A percentile compares a stretch with the other conserved stretches of the same genome.
Evolutionary conservation across 2,888 invertebrate species (phyloP).

Genomic region (Silvanus unidentatus): DNA sequence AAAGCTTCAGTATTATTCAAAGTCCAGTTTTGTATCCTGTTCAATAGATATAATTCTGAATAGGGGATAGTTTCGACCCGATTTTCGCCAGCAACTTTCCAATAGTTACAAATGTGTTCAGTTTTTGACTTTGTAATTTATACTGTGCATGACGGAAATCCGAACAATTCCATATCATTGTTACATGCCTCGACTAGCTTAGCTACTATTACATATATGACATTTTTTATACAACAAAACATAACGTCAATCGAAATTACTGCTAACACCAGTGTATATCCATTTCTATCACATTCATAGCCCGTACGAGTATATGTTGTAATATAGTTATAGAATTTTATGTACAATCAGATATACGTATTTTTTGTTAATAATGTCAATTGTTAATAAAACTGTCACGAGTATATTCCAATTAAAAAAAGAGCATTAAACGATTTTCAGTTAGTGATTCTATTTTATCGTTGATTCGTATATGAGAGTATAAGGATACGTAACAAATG

Average conservation of each 20-base stretch:
- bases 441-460: no score
- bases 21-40: slow-evolving; percentile 5
- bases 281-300: no score
- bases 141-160: slow-evolving; percentile 3
- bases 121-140: slow-evolving; percentile 6
- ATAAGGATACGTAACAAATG: no score
- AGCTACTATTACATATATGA: background rate
- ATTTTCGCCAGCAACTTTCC: background rate
- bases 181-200: no score
- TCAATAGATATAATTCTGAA: slow-evolving; percentile 3
- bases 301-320: no score
- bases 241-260: slow-evolving; percentile 6
- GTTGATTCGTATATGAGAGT: no score
- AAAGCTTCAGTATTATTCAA: slow-evolving; percentile 5
- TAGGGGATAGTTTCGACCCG: slow-evolving; percentile 5
- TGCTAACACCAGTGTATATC: background rate
- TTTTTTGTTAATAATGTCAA: no score
- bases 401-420: no score
- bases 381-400: no score
- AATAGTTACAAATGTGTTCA: slow-evolving; percentile 4
- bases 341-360: no score
- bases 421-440: no score
- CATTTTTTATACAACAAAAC: background rate
- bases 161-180: slow-evolving; percentile 1
- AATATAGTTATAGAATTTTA: no score